Evolutionary conservation across 2,797 vertebrate genomes (phyloP).

Genomic region (Otolemur crassicaudatus): DNA sequence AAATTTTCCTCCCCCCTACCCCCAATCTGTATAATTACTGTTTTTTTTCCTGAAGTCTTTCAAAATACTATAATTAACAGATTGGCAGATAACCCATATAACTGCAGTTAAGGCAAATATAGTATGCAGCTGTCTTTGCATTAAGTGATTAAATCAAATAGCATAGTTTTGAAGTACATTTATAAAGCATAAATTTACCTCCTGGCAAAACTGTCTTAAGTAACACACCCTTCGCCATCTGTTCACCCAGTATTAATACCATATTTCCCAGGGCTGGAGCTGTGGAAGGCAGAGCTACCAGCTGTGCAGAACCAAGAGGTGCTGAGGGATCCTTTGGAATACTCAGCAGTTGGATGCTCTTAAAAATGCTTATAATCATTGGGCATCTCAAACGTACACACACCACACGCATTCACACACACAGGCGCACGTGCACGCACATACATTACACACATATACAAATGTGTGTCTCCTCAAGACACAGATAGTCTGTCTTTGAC

Average conservation of each 20-base stretch:
- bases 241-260: conserved; percentile 68
- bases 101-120: conserved; percentile 80
- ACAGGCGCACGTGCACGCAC: not conserved
- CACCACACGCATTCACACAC: not conserved
- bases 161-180: conserved; percentile 84
- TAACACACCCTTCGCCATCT: conserved; percentile 80
- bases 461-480: not conserved
- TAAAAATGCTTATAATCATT: not conserved
- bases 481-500: not conserved
- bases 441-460: rapidly evolving
- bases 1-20: conserved; percentile 48
- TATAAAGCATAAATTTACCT: conserved; percentile 84
- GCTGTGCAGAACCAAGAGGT: conserved; percentile 63
- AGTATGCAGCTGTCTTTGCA: conserved; percentile 83
- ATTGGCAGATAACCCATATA: conserved; percentile 84
- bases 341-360: conserved; percentile 46
- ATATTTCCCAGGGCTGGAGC: conserved; percentile 70
- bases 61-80: conserved; percentile 83
- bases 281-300: conserved; percentile 57
- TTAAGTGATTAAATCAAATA: conserved; percentile 84
- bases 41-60: conserved; percentile 80
- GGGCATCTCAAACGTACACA: not conserved
- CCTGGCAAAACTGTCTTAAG: conserved; percentile 79
- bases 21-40: conserved; percentile 78
- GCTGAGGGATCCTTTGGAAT: conserved; percentile 36